These are phyloP conservation scores for Lamellibrachia columna DNA, from an alignment of 2,888 invertebrate genomes.

Conservation along the genomic window DNA sequence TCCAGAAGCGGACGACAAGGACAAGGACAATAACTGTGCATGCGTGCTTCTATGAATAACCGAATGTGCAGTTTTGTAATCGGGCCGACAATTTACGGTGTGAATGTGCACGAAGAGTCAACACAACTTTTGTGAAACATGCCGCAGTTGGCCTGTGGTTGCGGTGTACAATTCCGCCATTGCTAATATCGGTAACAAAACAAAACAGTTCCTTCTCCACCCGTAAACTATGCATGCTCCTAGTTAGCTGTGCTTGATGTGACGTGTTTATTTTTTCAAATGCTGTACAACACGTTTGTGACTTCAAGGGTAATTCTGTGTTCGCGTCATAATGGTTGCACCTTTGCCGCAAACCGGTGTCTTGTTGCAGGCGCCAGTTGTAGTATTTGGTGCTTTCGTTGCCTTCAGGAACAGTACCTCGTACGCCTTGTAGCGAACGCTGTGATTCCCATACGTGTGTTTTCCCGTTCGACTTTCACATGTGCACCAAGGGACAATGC, in stretches of 20 bases:
- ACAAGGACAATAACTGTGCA: not conserved
- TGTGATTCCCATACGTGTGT: too few relatives aligned
- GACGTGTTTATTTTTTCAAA: not conserved
- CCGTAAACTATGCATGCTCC: not conserved
- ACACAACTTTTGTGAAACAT: not conserved
- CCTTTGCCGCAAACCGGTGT: not conserved
- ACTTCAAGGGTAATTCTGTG: not conserved
- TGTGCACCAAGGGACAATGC: too few relatives aligned
- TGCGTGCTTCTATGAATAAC: not conserved
- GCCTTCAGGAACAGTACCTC: too few relatives aligned
- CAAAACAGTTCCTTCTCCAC: not conserved
- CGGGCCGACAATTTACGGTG: not conserved
- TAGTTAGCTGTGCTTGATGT: not conserved
- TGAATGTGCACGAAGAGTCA: not conserved
- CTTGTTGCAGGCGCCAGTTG: too few relatives aligned
- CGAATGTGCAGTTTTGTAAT: not conserved
- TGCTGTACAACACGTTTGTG: not conserved
- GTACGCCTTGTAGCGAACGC: too few relatives aligned
- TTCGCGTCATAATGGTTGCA: not conserved
- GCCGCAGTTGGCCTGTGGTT: not conserved
- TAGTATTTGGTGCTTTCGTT: too few relatives aligned
- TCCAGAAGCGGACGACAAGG: conserved; percentile 21
- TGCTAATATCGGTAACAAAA: too few relatives aligned
- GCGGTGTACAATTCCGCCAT: not conserved
- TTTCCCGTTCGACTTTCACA: too few relatives aligned